A percentile compares a stretch with the other conserved stretches of the same genome.
phyloP scores from a whole-genome alignment of 2,113 vertebrate genomes.

The Aegotheles bennettii region DNA sequence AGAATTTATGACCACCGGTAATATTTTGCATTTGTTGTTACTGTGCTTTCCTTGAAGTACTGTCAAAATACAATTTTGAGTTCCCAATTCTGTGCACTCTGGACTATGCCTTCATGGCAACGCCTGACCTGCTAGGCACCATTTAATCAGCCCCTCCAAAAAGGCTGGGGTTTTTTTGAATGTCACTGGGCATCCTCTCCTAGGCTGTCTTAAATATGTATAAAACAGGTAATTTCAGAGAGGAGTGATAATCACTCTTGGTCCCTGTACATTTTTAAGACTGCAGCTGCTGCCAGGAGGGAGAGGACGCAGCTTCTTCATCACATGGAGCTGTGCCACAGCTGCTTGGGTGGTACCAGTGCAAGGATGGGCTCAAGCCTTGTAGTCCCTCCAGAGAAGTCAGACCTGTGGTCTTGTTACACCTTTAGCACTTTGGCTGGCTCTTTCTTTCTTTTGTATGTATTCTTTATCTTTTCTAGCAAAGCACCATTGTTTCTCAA shows the following conservation, averaged over 20 bases:
- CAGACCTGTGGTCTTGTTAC: neutral
- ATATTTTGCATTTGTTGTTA: neutral
- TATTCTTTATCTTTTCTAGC: neutral
- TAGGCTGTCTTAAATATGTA: neutral
- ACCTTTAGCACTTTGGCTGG: neutral
- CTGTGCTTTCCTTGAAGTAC: neutral
- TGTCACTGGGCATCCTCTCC: neutral
- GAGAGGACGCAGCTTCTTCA: neutral
- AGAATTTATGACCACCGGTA: neutral
- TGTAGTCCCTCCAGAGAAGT: neutral
- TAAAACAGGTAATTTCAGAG: neutral
- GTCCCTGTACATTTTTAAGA: neutral
- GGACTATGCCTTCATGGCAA: neutral
- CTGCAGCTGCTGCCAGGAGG: neutral
- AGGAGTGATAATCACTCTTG: neutral
- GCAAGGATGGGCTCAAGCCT: neutral
- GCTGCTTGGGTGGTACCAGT: neutral
- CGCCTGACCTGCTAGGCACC: neutral
- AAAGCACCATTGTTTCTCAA: neutral
- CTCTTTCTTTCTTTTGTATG: neutral
- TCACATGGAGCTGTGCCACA: accelerated
- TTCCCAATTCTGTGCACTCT: neutral
- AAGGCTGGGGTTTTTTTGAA: neutral
- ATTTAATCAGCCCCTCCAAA: neutral
- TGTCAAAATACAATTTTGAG: neutral